Evolutionary conservation across 2,797 vertebrate species (phyloP), one percentile per base, ranked within the genome.

Genomic region (Somateria mollissima): DNA sequence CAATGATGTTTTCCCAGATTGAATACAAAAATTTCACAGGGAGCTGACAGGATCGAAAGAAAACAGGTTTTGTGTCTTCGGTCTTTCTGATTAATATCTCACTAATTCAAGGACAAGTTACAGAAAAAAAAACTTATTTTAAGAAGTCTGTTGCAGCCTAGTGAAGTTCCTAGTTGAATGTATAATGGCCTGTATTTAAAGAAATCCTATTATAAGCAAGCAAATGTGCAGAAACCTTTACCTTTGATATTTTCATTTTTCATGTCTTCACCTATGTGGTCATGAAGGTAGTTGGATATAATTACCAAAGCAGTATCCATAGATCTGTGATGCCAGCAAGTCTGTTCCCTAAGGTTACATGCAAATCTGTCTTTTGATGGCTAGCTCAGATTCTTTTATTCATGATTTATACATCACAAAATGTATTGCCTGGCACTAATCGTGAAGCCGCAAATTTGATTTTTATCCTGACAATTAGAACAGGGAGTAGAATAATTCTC

Each of bases 31-130:
- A 32, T n/a, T 79, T 47, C 47, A 41, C 1, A 73, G 72, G 93
- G 71, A 86, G 75, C 80, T 93, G 86, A 84, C 64, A 74, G 45
- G 39, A 49, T 84, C 49, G 60, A 69, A 95, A 93, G 41, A 92
- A 80, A 94, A 74, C 81, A 76, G 36, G 51, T 92, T 95, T 77
- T 90, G 22, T 79, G 67, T 90, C 61, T 85, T 2, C 43, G 67
- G 47, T 36, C 58, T 17, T 81, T 93, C 56, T 54, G 60, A 79
- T 92, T 57, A 87, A 95, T 93, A 89, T 87, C 88, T 95, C 25
- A 28, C 37, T 82, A 61, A 90, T 47, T 90, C 64, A 77, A 95
- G 43, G 56, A 84, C 58, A 56, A 78, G 54, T 90, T 90, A 62
- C 15, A 49, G 56, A 3, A 70, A 62, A 80, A 87, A 43, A 84